Evolutionary conservation across 2,888 invertebrate genomes (phyloP).

Genomic region (Ophion ventricosus): DNA sequence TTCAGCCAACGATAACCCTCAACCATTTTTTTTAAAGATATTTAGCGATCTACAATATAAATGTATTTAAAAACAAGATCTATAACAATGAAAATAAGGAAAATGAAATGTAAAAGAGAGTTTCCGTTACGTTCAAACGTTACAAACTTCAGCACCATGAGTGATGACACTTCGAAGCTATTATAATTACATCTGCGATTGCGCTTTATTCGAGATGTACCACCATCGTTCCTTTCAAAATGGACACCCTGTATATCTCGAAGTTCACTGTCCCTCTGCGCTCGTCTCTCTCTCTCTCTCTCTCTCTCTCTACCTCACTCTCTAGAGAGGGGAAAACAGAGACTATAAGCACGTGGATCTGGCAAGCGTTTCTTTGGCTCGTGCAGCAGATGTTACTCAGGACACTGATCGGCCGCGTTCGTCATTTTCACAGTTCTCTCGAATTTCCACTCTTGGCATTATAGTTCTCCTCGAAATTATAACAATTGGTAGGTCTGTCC

Average conservation of each 20-base stretch:
- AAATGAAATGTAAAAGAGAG: too few species aligned
- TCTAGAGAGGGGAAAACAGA: not conserved
- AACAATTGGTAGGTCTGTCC: not conserved
- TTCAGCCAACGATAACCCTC: too few species aligned
- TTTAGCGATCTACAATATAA: too few species aligned
- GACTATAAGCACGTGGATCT: slow-evolving; percentile 56
- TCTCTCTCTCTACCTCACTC: not conserved
- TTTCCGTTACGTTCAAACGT: too few species aligned
- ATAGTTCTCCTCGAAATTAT: slow-evolving; percentile 5
- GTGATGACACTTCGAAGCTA: not conserved
- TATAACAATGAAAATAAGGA: too few species aligned
- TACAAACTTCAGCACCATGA: too few species aligned
- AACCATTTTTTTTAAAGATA: too few species aligned
- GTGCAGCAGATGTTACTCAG: slow-evolving; percentile 3
- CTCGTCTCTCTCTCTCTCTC: slow-evolving; percentile 11
- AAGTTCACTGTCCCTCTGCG: slow-evolving; percentile 54
- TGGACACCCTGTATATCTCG: not conserved
- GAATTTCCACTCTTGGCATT: not conserved
- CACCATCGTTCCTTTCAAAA: not conserved
- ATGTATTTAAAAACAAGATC: too few species aligned
- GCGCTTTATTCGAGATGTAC: not conserved
- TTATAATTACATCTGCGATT: not conserved
- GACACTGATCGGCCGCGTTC: not conserved
- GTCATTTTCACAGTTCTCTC: slow-evolving; percentile 11
- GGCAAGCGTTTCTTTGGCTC: slow-evolving; percentile 62